Evolutionary conservation across 2,888 invertebrate species (phyloP).

Genomic region (Drosophila basisetae): DNA sequence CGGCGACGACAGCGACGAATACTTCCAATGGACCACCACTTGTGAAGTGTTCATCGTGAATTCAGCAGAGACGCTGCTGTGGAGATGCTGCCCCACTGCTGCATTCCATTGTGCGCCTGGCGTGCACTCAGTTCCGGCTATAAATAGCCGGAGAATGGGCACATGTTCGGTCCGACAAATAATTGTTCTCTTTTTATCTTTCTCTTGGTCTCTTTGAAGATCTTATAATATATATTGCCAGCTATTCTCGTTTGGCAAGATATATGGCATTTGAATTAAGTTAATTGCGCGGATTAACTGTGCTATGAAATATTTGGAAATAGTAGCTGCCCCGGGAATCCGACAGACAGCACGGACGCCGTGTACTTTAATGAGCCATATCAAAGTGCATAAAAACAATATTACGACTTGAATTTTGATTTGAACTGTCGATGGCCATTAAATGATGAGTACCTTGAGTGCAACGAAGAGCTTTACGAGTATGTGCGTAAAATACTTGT

Average conservation of each 20-base stretch:
- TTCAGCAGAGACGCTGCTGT: constrained; percentile 43
- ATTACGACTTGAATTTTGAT: not conserved
- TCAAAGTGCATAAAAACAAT: constrained; percentile 12
- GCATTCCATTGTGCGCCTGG: constrained; percentile 69
- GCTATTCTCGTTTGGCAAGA: constrained; percentile 31
- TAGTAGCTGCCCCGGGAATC: constrained; percentile 42
- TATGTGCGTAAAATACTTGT: not conserved
- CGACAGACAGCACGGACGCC: constrained; percentile 18
- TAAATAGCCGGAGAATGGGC: constrained; percentile 79
- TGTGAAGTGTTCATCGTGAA: constrained; percentile 76
- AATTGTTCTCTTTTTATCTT: constrained; percentile 16
- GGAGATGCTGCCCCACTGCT: not conserved
- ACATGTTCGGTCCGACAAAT: constrained; percentile 60
- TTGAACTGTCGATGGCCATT: not conserved
- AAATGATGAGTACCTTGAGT: constrained; percentile 2
- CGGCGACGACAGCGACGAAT: not conserved
- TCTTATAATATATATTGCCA: constrained; percentile 1
- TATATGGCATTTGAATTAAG: constrained; percentile 62
- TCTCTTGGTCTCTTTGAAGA: constrained; percentile 9
- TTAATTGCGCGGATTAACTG: constrained; percentile 77
- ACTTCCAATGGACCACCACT: constrained; percentile 77
- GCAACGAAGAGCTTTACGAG: not conserved
- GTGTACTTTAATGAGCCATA: constrained; percentile 27
- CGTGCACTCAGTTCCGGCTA: constrained; percentile 65
- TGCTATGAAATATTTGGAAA: constrained; percentile 64